A percentile compares a stretch with the other conserved stretches of the same genome.
Conservation (phyloP, 2,888 invertebrate genomes). For the Orchesellides sinensis region DNA sequence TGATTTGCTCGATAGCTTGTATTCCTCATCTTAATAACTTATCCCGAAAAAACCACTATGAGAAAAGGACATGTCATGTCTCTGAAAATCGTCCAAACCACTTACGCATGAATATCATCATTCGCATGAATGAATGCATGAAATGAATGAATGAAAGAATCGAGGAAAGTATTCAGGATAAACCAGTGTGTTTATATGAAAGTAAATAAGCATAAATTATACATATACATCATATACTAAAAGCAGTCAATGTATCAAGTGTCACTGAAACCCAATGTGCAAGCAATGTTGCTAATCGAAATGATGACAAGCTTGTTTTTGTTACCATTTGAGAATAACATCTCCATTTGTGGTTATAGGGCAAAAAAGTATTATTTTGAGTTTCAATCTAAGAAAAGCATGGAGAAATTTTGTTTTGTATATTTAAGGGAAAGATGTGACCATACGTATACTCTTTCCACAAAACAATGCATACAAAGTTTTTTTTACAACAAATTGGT, state of each 20-base stretch:
- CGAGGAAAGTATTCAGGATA: not conserved
- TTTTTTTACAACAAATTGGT: too few species aligned
- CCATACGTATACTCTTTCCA: too few species aligned
- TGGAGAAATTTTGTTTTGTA: too few species aligned
- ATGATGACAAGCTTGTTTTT: constrained; percentile 31
- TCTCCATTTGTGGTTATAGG: constrained; percentile 15
- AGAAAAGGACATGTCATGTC: constrained; percentile 22
- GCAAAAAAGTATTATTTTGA: too few species aligned
- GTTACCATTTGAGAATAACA: not conserved
- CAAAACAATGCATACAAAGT: too few species aligned
- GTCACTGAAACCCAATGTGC: constrained; percentile 11
- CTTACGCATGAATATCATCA: not conserved
- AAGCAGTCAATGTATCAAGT: not conserved
- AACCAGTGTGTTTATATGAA: not conserved
- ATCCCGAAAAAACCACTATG: not conserved
- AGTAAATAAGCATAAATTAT: not conserved
- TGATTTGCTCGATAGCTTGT: too few species aligned
- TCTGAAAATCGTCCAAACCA: constrained; percentile 5
- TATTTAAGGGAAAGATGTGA: too few species aligned
- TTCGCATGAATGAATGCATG: constrained; percentile 22
- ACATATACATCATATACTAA: not conserved
- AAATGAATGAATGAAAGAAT: not conserved
- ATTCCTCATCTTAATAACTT: not conserved
- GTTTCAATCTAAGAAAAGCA: too few species aligned
- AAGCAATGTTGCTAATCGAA: constrained; percentile 31